Conservation (phyloP, 2,797 vertebrate genomes). For the Chiloscyllium punctatum region DNA sequence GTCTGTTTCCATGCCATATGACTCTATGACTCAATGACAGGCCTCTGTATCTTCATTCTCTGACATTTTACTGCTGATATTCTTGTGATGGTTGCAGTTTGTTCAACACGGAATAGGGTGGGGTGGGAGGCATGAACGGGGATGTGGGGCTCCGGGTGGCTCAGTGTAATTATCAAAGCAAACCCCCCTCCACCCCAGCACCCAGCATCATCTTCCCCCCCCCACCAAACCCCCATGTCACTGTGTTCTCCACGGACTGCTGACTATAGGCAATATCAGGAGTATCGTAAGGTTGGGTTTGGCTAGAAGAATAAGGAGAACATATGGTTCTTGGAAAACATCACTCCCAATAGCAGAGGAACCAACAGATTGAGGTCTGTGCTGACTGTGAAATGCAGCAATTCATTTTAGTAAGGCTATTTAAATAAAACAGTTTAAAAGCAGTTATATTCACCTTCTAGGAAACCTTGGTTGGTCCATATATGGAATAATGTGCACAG, state of each 20-base stretch:
- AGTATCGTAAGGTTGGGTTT: neutral
- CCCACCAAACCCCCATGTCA: too few relatives aligned
- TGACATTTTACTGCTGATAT: neutral
- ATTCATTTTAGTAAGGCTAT: neutral
- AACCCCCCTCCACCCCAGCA: too few relatives aligned
- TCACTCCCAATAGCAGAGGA: neutral
- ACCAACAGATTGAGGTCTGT: neutral
- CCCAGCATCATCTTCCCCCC: too few relatives aligned
- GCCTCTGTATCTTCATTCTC: neutral
- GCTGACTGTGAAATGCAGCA: neutral
- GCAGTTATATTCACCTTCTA: neutral
- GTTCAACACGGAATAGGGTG: neutral
- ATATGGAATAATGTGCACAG: neutral
- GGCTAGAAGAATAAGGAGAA: too few relatives aligned
- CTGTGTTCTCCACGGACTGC: neutral
- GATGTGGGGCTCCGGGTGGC: neutral
- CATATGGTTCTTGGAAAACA: neutral
- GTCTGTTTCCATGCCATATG: too few relatives aligned
- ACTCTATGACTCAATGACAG: neutral
- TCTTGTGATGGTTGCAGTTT: neutral
- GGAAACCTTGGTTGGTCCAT: neutral
- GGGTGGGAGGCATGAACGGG: neutral
- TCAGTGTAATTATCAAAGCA: neutral
- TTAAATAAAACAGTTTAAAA: neutral
- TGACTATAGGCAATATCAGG: neutral